phyloP scores from a whole-genome alignment of 1,140 invertebrate genomes.

The Rhyzopertha dominica region DNA sequence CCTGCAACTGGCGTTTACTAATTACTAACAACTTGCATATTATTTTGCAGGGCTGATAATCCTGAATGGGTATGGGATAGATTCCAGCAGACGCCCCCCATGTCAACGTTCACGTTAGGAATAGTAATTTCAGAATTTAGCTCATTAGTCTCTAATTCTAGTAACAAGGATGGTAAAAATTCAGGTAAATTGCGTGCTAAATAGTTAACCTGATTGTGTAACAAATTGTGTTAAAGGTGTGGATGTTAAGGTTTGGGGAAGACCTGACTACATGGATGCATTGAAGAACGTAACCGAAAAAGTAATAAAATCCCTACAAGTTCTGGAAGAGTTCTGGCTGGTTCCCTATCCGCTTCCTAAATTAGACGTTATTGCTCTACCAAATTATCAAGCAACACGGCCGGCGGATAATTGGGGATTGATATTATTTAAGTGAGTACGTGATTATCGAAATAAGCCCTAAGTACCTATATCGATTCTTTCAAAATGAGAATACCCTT shows the following conservation, averaged over 20 bases:
- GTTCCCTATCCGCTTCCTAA: slow-evolving; percentile 64
- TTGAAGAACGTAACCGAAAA: slow-evolving; percentile 59
- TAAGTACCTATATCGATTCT: no score
- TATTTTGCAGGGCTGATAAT: slow-evolving; percentile 34
- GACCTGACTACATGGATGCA: slow-evolving; percentile 61
- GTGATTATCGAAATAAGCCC: no score
- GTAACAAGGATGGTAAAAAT: slow-evolving; percentile 9
- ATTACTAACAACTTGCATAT: no score
- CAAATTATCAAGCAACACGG: slow-evolving; percentile 65
- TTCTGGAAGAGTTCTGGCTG: slow-evolving; percentile 66
- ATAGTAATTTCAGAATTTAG: slow-evolving; percentile 72
- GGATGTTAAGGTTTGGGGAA: slow-evolving; percentile 59
- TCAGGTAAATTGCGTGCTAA: not conserved
- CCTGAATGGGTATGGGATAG: slow-evolving; percentile 57
- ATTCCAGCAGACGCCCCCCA: slow-evolving; percentile 68
- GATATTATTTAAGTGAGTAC: slow-evolving; percentile 65
- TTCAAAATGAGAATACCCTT: no score
- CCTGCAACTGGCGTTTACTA: no score
- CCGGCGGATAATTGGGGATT: slow-evolving; percentile 73
- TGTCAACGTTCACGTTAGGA: slow-evolving; percentile 82
- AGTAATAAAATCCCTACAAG: slow-evolving; percentile 58
- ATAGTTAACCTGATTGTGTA: not conserved
- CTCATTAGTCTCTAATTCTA: slow-evolving; percentile 46
- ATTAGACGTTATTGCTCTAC: slow-evolving; percentile 78
- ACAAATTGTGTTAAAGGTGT: no score